phyloP scores from a whole-genome alignment of 64 coral and sea anemone species.

The Anthopleura sola region DNA sequence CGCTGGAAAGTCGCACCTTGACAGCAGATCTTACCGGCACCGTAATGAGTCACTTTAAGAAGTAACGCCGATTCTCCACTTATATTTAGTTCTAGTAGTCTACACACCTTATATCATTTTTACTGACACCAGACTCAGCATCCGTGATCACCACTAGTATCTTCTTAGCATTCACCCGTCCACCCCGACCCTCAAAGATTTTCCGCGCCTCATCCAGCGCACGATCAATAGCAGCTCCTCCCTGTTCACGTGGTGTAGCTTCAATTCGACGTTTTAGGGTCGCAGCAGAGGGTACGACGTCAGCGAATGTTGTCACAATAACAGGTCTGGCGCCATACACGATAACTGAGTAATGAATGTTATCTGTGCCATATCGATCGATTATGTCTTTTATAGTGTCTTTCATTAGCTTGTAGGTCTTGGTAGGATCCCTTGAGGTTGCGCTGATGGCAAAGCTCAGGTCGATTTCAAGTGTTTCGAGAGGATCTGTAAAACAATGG shows the following conservation, averaged over 20 bases:
- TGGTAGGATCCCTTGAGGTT: conserved; percentile 1
- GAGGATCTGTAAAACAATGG: conserved; percentile 12
- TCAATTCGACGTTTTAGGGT: conserved; percentile 9
- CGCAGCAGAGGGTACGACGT: neutral
- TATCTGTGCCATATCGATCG: conserved; percentile 35
- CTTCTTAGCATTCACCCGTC: conserved; percentile 60
- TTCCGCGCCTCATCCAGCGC: conserved; percentile 41
- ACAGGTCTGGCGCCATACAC: conserved; percentile 39
- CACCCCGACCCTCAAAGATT: conserved; percentile 40
- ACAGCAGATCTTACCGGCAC: too few relatives aligned
- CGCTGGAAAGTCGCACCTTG: too few relatives aligned
- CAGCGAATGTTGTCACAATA: neutral
- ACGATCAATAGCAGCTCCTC: conserved; percentile 33
- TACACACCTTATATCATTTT: conserved; percentile 28
- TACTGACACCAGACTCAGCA: conserved; percentile 31
- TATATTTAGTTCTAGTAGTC: too few relatives aligned
- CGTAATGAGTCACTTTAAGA: too few relatives aligned
- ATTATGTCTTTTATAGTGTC: conserved; percentile 29
- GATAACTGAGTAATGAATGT: conserved; percentile 41
- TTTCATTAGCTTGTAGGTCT: conserved; percentile 50
- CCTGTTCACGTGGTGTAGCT: neutral
- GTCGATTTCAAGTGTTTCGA: conserved; percentile 14
- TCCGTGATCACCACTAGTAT: conserved; percentile 67
- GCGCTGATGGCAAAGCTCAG: conserved; percentile 51
- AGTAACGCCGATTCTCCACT: too few relatives aligned